These are phyloP conservation scores for Epinephelus fuscoguttatus DNA, from an alignment of 2,113 vertebrate genomes.

Conservation along the genomic window DNA sequence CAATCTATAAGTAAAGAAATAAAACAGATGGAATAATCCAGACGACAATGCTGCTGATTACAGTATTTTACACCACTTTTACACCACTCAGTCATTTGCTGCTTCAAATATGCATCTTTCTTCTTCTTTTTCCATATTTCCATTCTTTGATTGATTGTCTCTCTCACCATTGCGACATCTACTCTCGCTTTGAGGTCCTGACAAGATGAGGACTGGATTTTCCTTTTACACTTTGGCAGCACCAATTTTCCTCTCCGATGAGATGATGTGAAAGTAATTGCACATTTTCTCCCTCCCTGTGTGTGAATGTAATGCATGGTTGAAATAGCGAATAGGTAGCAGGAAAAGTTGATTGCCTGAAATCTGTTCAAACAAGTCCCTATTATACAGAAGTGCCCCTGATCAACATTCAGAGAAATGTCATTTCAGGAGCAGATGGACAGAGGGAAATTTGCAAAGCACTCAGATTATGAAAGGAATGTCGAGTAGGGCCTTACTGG, in stretches of 20 bases:
- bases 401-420: slow-evolving; percentile 29
- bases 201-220: slow-evolving; percentile 30
- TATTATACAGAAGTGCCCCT: slow-evolving; percentile 17
- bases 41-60: neutral
- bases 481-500: neutral
- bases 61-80: too few relatives aligned
- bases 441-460: neutral
- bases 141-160: slow-evolving; percentile 61
- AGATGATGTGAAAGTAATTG: slow-evolving; percentile 62
- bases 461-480: neutral
- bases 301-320: slow-evolving; percentile 30
- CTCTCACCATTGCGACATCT: slow-evolving; percentile 44
- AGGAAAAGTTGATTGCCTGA: slow-evolving; percentile 44
- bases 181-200: slow-evolving; percentile 7
- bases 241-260: slow-evolving; percentile 56
- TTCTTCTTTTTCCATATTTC: slow-evolving; percentile 27
- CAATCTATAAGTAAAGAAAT: neutral
- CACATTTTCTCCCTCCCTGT: slow-evolving; percentile 41
- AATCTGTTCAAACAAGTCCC: slow-evolving; percentile 43
- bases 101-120: neutral
- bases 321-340: slow-evolving; percentile 34
- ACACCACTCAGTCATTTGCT: too few relatives aligned
- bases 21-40: neutral
- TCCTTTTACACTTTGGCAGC: slow-evolving; percentile 48
- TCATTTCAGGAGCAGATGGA: slow-evolving; percentile 31